These are phyloP conservation scores for Drosophila subsilvestris DNA, from an alignment of 2,888 invertebrate genomes.

Conservation along the genomic window DNA sequence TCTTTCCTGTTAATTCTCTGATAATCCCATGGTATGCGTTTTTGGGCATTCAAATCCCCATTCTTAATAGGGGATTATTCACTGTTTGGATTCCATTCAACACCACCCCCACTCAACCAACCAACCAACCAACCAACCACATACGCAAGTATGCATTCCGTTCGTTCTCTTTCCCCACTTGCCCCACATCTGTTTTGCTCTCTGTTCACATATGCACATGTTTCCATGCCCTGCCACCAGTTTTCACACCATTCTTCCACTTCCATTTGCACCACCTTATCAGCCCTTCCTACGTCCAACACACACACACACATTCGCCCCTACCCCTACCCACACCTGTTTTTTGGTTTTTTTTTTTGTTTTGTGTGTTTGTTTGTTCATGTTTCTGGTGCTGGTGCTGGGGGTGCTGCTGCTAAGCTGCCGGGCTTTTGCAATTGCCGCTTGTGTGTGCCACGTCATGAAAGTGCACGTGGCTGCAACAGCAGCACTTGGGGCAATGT, in stretches of 20 bases:
- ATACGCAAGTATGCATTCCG: not conserved
- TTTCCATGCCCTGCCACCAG: not conserved
- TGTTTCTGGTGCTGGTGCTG: not conserved
- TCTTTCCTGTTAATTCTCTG: too few relatives aligned
- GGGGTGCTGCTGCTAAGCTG: not conserved
- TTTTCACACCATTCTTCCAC: not conserved
- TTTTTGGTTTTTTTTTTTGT: not conserved
- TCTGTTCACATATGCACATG: not conserved
- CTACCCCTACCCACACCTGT: not conserved
- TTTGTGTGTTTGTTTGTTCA: not conserved
- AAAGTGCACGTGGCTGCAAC: constrained; percentile 41
- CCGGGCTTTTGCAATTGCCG: constrained; percentile 11
- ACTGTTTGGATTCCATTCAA: too few relatives aligned
- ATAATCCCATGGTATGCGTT: too few relatives aligned
- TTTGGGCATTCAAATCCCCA: not conserved
- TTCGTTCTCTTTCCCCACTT: not conserved
- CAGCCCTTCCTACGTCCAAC: not conserved
- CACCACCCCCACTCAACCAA: not conserved
- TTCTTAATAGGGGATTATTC: not conserved
- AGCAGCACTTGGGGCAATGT: constrained; percentile 1
- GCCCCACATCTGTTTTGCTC: not conserved
- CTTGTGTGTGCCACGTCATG: constrained; percentile 41
- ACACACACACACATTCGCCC: not conserved
- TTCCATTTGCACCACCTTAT: not conserved
- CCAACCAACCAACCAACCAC: too few relatives aligned